phyloP scores from a whole-genome alignment of 2,888 invertebrate species.

The Plagodis dolabraria region DNA sequence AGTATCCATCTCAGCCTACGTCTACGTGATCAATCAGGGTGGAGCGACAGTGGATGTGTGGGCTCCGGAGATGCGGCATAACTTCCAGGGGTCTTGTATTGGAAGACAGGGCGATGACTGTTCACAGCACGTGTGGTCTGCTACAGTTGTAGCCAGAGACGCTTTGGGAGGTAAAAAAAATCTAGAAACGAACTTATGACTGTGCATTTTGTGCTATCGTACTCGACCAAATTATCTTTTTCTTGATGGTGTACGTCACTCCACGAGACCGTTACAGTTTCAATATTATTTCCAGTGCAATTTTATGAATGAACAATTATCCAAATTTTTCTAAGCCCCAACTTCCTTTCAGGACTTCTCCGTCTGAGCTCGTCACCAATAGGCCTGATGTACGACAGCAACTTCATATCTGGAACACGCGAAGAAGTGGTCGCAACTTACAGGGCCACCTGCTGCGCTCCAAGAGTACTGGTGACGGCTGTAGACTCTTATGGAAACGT shows the following conservation, averaged over 20 bases:
- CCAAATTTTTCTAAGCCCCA: neutral
- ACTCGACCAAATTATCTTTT: no score
- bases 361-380: conserved; percentile 84
- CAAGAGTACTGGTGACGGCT: conserved; percentile 87
- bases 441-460: conserved; percentile 89
- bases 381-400: conserved; percentile 86
- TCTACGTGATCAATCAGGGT: conserved; percentile 64
- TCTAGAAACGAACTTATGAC: no score
- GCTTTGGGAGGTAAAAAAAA: conserved; percentile 81
- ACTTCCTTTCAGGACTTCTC: conserved; percentile 77
- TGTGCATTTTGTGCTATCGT: no score
- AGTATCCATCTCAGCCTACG: conserved; percentile 68
- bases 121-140: conserved; percentile 88
- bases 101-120: conserved; percentile 84
- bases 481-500: conserved; percentile 89
- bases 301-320: no score
- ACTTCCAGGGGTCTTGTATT: conserved; percentile 87
- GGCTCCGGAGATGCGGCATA: conserved; percentile 86
- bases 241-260: no score
- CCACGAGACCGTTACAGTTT: no score
- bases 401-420: conserved; percentile 88
- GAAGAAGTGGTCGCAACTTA: conserved; percentile 88
- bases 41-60: conserved; percentile 70
- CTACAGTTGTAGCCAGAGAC: conserved; percentile 88
- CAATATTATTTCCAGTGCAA: no score